These are phyloP conservation scores for Galleria mellonella DNA, from an alignment of 1,140 invertebrate species.

Conservation along the genomic window DNA sequence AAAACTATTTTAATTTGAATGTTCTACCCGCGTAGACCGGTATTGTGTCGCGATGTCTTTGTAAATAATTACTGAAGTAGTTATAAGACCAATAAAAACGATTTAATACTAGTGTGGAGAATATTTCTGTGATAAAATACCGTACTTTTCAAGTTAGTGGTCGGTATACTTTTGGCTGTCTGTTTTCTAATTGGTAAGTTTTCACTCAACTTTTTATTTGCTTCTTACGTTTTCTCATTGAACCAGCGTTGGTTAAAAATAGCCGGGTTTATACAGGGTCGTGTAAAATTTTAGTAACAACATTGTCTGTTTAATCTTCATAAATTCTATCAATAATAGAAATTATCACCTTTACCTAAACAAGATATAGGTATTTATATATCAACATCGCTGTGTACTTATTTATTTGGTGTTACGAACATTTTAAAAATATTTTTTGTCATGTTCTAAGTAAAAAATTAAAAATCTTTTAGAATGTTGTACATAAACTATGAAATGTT, in stretches of 20 bases:
- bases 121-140: constrained; percentile 48
- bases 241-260: constrained; percentile 40
- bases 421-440: not conserved
- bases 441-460: too few species aligned
- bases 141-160: constrained; percentile 9
- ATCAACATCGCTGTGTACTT: not conserved
- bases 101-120: constrained; percentile 39
- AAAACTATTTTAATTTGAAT: constrained; percentile 51
- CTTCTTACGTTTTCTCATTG: constrained; percentile 37
- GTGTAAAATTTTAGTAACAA: constrained; percentile 1
- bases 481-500: too few species aligned
- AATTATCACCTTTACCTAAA: too few species aligned
- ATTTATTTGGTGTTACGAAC: not conserved
- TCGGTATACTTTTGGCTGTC: constrained; percentile 17
- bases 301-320: too few species aligned
- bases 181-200: constrained; percentile 41
- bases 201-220: constrained; percentile 11
- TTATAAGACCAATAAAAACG: constrained; percentile 18
- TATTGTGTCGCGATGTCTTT: constrained; percentile 30
- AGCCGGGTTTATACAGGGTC: constrained; percentile 10
- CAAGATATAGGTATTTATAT: not conserved
- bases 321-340: too few species aligned
- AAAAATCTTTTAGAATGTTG: too few species aligned
- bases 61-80: constrained; percentile 31
- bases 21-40: constrained; percentile 62